Evolutionary conservation across 2,113 vertebrate species (phyloP).

Genomic region (Psittacus erithacus): DNA sequence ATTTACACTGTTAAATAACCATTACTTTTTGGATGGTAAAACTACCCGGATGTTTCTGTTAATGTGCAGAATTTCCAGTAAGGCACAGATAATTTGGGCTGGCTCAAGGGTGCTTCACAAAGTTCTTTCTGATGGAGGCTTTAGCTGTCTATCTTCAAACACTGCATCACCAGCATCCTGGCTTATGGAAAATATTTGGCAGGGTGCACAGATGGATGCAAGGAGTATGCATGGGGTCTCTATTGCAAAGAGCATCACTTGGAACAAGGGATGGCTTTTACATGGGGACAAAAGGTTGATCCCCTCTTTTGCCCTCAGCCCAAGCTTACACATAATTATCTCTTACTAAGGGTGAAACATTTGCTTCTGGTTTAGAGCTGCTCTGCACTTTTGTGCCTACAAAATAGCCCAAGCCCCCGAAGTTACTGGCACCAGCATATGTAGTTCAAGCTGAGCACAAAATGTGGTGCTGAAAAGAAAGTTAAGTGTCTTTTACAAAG

Average conservation of each 20-base stretch:
- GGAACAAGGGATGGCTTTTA: not conserved
- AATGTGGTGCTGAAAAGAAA: not conserved
- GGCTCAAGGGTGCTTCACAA: not conserved
- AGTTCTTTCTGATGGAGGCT: not conserved
- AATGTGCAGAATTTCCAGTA: not conserved
- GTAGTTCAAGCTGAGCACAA: not conserved
- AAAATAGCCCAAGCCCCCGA: not conserved
- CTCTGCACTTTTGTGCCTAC: not conserved
- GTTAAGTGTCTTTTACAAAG: not conserved
- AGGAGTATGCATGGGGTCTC: not conserved
- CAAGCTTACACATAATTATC: not conserved
- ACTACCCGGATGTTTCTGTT: not conserved
- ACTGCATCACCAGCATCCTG: not conserved
- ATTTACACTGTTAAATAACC: not conserved
- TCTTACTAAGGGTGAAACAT: accelerated
- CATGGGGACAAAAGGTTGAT: not conserved
- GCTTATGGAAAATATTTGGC: not conserved
- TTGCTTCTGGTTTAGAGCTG: not conserved
- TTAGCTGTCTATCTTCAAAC: not conserved
- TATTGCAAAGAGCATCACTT: not conserved
- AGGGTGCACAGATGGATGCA: not conserved
- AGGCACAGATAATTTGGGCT: not conserved
- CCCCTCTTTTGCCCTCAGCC: not conserved
- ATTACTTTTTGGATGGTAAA: not conserved
- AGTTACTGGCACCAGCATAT: not conserved